Evolutionary conservation across 2,888 invertebrate species (phyloP).

Genomic region (Endotricha flammealis): DNA sequence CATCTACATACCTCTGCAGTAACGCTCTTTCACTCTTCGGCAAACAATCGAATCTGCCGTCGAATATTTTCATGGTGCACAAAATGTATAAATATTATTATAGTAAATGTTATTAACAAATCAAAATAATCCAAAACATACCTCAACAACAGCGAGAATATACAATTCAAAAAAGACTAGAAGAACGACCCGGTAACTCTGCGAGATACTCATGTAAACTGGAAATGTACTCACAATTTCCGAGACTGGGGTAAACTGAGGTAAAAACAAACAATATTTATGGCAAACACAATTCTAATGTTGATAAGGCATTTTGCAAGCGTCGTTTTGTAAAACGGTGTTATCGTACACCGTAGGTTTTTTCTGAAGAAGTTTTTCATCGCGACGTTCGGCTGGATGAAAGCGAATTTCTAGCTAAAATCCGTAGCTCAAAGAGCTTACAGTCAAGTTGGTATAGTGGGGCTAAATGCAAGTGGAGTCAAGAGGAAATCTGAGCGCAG

Average conservation of each 20-base stretch:
- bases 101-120: no score
- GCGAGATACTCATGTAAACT: conserved; percentile 10
- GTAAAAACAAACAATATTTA: conserved; percentile 7
- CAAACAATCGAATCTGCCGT: no score
- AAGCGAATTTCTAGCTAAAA: conserved; percentile 23
- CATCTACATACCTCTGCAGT: no score
- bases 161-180: conserved; percentile 8
- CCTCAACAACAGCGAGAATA: not conserved
- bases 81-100: no score
- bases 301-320: conserved; percentile 18
- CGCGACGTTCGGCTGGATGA: conserved; percentile 13
- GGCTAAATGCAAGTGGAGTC: conserved; percentile 40
- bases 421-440: conserved; percentile 17
- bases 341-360: conserved; percentile 16
- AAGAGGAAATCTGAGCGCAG: conserved; percentile 50
- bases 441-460: conserved; percentile 29
- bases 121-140: no score
- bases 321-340: conserved; percentile 15
- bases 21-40: no score
- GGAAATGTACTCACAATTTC: conserved; percentile 1
- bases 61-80: no score
- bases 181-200: conserved; percentile 4
- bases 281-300: not conserved
- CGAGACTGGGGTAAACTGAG: not conserved
- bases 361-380: conserved; percentile 11